Evolutionary conservation across 2,113 vertebrate species (phyloP).

Genomic region (Castor canadensis): DNA sequence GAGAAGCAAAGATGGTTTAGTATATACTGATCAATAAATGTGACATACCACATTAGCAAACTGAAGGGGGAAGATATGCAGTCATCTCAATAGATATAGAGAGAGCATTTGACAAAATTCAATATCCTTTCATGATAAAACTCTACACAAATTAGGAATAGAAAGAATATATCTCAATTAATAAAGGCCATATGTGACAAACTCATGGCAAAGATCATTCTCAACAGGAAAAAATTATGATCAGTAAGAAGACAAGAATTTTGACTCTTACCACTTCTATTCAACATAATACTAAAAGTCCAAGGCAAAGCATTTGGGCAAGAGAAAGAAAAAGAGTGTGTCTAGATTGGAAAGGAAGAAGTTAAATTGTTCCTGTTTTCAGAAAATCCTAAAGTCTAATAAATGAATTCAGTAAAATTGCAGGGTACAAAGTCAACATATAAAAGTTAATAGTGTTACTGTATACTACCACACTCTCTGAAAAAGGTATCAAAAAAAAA

Average conservation of each 20-base stretch:
- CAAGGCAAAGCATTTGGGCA: not conserved
- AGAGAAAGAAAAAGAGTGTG: not conserved
- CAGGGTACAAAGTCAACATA: not conserved
- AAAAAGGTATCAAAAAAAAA: too few relatives aligned
- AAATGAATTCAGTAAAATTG: not conserved
- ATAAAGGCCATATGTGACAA: not conserved
- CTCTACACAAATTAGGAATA: not conserved
- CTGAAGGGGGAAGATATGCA: not conserved
- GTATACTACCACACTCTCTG: not conserved
- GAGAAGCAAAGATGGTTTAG: not conserved
- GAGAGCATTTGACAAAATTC: not conserved
- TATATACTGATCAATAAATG: not conserved
- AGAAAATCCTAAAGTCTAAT: not conserved
- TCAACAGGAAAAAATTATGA: not conserved
- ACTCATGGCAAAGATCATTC: not conserved
- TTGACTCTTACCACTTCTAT: not conserved
- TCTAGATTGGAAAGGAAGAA: not conserved
- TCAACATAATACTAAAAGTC: not conserved
- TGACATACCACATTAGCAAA: not conserved
- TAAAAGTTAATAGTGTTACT: not conserved
- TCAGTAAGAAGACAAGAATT: too few relatives aligned
- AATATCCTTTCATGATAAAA: not conserved
- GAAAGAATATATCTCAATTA: not conserved
- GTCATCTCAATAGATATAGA: not conserved
- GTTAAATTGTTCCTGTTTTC: not conserved